Conservation (phyloP, 2,113 vertebrate genomes). For the Oncorhynchus nerka region DNA sequence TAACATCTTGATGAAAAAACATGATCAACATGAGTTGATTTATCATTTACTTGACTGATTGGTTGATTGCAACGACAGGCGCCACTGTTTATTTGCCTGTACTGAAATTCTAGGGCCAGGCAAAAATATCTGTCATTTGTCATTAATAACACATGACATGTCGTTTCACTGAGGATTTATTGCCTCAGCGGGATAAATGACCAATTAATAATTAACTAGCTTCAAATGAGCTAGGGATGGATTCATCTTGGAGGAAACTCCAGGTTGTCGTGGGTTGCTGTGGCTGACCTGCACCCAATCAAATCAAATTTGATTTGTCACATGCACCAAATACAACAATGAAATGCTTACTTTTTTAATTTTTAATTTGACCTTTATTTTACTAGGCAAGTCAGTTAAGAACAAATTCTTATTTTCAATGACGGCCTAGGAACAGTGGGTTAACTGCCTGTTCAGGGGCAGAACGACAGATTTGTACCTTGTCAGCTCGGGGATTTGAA, state of each 20-base stretch:
- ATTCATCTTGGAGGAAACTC: slow-evolving; percentile 13
- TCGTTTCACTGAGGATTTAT: slow-evolving; percentile 23
- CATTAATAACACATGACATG: slow-evolving; percentile 8
- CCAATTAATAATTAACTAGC: slow-evolving; percentile 28
- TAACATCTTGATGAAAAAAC: background rate
- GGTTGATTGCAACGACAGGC: background rate
- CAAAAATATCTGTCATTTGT: too few species aligned
- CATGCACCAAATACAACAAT: too few species aligned
- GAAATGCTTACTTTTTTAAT: too few species aligned
- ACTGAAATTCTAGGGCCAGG: background rate
- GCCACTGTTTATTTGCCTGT: background rate
- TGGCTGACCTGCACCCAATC: too few species aligned
- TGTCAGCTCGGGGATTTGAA: too few species aligned
- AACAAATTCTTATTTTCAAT: too few species aligned
- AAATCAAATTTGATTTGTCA: background rate
- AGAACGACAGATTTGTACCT: too few species aligned
- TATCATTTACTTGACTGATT: background rate
- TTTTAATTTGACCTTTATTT: too few species aligned
- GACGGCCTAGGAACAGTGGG: too few species aligned
- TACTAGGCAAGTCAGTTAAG: too few species aligned
- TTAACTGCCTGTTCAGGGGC: too few species aligned
- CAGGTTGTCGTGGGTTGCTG: background rate
- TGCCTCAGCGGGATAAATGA: slow-evolving; percentile 31
- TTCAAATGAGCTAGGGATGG: slow-evolving; percentile 2
- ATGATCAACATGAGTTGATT: background rate